Evolutionary conservation across 2,888 invertebrate species (phyloP).

Genomic region (Lampropteryx suffumata): DNA sequence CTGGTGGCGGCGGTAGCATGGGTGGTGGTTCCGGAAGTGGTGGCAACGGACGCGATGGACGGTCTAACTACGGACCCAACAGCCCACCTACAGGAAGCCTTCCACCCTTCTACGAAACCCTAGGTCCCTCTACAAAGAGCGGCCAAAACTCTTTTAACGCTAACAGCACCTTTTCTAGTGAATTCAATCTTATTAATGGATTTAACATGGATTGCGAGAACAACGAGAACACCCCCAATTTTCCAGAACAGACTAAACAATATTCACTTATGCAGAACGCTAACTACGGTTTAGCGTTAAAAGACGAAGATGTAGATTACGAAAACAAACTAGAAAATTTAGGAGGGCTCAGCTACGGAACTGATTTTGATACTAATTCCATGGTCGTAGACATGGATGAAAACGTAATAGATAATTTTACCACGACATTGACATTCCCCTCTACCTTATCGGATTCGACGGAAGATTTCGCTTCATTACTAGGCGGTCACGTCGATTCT

Average conservation of each 20-base stretch:
- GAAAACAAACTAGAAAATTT: conserved; percentile 89
- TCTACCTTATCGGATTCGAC: conserved; percentile 91
- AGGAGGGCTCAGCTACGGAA: conserved; percentile 80
- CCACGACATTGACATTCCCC: conserved; percentile 91
- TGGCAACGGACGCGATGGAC: conserved; percentile 90
- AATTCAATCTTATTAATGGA: conserved; percentile 87
- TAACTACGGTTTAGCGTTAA: conserved; percentile 90
- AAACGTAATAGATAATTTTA: conserved; percentile 91
- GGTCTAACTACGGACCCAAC: conserved; percentile 93
- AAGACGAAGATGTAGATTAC: conserved; percentile 92
- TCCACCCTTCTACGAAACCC: conserved; percentile 94
- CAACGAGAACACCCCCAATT: conserved; percentile 81
- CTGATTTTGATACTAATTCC: conserved; percentile 87
- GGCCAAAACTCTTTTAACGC: conserved; percentile 89
- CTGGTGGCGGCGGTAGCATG: conserved; percentile 84
- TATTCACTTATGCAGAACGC: conserved; percentile 92
- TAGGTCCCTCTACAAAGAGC: conserved; percentile 85
- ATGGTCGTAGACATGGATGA: conserved; percentile 93
- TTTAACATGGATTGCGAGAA: conserved; percentile 91
- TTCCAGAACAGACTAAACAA: conserved; percentile 85
- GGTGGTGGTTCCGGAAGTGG: conserved; percentile 90
- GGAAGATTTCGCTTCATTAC: conserved; percentile 89
- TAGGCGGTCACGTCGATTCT: conserved; percentile 88
- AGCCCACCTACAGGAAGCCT: conserved; percentile 93
- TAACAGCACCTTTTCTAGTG: conserved; percentile 85